These are phyloP conservation scores for Clinocottus analis DNA, from an alignment of 2,113 vertebrate species.

Conservation along the genomic window DNA sequence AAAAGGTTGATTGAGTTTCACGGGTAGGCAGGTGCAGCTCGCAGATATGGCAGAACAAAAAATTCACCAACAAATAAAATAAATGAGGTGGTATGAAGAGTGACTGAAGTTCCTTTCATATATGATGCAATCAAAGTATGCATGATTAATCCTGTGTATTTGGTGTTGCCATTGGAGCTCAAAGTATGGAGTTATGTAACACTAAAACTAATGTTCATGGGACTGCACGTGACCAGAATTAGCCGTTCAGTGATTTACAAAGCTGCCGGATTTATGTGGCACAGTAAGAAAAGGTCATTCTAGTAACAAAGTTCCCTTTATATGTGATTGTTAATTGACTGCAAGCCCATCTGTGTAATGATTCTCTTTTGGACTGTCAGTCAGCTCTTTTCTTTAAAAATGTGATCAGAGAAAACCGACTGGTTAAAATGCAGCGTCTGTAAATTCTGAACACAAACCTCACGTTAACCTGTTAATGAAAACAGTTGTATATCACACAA, in stretches of 20 bases:
- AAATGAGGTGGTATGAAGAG: not conserved
- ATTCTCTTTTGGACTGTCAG: no score
- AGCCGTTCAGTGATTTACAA: conserved; percentile 25
- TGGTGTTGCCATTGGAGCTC: not conserved
- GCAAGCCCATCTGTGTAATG: no score
- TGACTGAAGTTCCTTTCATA: not conserved
- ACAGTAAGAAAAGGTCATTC: conserved; percentile 18
- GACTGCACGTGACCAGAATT: not conserved
- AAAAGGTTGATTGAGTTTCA: not conserved
- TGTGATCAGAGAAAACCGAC: no score
- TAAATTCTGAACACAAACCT: no score
- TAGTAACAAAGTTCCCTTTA: not conserved
- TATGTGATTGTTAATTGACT: no score
- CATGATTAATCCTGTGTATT: no score
- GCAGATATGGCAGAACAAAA: not conserved
- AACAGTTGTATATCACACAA: no score
- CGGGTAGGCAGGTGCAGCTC: not conserved
- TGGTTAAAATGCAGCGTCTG: no score
- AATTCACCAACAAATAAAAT: not conserved
- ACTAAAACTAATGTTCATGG: not conserved
- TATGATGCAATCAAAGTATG: not conserved
- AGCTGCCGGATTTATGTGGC: conserved; percentile 6
- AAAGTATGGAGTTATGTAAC: not conserved
- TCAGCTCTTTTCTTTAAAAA: no score
- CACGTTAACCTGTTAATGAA: no score